Evolutionary conservation across 2,888 invertebrate genomes (phyloP).

Genomic region (Dryococelus australis): DNA sequence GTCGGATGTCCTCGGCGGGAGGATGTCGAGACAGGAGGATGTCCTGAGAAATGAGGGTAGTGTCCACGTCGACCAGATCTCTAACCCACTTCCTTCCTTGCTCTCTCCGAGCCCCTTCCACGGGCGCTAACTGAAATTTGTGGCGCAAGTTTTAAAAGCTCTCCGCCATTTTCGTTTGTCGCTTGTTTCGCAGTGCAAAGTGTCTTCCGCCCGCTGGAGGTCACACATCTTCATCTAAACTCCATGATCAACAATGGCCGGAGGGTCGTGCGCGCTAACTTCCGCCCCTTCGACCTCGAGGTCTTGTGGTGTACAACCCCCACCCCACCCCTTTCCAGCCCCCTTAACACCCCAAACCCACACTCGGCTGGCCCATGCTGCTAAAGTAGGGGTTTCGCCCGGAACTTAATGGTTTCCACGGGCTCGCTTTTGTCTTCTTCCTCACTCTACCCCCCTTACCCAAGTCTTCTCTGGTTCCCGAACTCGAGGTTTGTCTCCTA

Average conservation of each 20-base stretch:
- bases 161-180: conserved; percentile 7
- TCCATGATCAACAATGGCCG: conserved; percentile 16
- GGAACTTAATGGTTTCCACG: not conserved
- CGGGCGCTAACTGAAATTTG: not conserved
- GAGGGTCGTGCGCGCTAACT: not conserved
- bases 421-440: not conserved
- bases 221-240: conserved; percentile 3
- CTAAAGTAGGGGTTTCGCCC: not conserved
- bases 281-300: not conserved
- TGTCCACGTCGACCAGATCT: too few relatives aligned
- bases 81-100: not conserved
- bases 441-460: not conserved
- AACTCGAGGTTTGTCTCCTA: not conserved
- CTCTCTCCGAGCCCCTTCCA: not conserved
- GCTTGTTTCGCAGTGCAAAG: not conserved
- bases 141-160: conserved; percentile 16
- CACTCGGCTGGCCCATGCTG: not conserved
- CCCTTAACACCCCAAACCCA: not conserved
- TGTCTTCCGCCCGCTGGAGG: not conserved
- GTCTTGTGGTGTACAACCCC: not conserved
- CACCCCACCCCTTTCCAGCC: not conserved
- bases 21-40: not conserved
- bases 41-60: too few relatives aligned
- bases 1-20: not conserved
- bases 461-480: not conserved